Evolutionary conservation across 2,888 invertebrate genomes (phyloP), one percentile per base, ranked within the genome.

Genomic region (Hemistola chrysoprasaria): DNA sequence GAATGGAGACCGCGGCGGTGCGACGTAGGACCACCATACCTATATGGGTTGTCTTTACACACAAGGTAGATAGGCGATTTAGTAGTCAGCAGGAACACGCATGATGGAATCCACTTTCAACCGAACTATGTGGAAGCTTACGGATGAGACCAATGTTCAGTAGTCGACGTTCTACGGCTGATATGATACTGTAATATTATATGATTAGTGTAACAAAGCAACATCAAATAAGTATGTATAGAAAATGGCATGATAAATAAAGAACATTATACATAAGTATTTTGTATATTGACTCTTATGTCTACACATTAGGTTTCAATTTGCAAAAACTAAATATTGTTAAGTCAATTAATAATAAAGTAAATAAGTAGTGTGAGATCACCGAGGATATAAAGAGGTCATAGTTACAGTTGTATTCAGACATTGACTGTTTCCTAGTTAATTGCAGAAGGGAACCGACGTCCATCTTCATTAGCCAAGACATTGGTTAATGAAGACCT

Each of bases 341-440:
- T n/a, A n/a, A n/a, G n/a, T 47, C 50, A 60, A 56, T 62, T 53
- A 53, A 50, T 39, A 28, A 44, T n/a, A 38, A 49, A 47, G 51
- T 47, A 53, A 48, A 57, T 55, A 47, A 46, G 29, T 40, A n/a
- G 41, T 42, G 45, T 65, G 65, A 66, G 47, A 63, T 66, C 60
- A 62, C 24, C 52, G 40, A 25, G 8, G 45, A 50, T 47, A 49
- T 44, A 52, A 36, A 35, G 38, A 47, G 52, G 51, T 56, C 20
- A 29, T 47, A 50, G 54, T 56, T 21, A 29, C 48, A 50, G 54
- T 43, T 53, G 47, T 32, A 47, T 47, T 61, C 49, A 50, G 40
- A 48, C 40, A 36, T 47, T 27, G 38, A 26, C 40, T 27, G 33
- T 34, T 41, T 56, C 48, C 44, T 46, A 32, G 47, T 42, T 43